Evolutionary conservation across 1,140 invertebrate species (phyloP).

Genomic region (Macrosteles quadrilineatus): DNA sequence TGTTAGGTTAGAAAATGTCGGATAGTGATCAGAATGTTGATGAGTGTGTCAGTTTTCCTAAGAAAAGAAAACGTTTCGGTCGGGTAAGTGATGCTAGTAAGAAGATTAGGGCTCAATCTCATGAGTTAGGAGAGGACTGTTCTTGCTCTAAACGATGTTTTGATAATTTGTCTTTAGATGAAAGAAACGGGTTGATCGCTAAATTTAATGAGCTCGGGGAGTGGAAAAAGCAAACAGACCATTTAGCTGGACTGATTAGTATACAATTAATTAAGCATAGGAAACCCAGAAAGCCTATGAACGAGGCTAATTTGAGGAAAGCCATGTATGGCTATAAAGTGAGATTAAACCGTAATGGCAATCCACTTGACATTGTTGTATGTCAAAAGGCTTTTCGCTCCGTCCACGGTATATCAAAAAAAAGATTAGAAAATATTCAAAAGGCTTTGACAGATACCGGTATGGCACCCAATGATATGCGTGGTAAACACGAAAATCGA

Average conservation of each 20-base stretch:
- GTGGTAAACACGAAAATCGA: background rate
- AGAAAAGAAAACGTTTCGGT: slow-evolving; percentile 15
- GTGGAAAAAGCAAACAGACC: background rate
- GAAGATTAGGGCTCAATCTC: background rate
- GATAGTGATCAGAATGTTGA: too few relatives aligned
- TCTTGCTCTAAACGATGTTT: slow-evolving; percentile 4
- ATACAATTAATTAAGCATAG: background rate
- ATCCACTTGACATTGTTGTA: background rate
- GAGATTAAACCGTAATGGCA: background rate
- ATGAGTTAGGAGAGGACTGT: background rate
- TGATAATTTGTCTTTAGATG: background rate
- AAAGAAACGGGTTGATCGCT: background rate
- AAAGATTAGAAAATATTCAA: background rate
- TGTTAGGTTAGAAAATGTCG: too few relatives aligned
- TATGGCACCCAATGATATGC: background rate
- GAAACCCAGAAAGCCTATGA: background rate
- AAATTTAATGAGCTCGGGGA: background rate
- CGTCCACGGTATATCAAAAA: background rate
- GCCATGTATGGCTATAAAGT: background rate
- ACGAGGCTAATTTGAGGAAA: background rate
- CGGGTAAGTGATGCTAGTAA: background rate
- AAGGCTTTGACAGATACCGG: background rate
- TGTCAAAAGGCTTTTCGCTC: slow-evolving; percentile 2
- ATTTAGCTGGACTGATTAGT: background rate
- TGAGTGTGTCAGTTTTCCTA: background rate